These are phyloP conservation scores for Oreochromis mossambicus DNA, from an alignment of 2,797 vertebrate genomes.

Conservation along the genomic window DNA sequence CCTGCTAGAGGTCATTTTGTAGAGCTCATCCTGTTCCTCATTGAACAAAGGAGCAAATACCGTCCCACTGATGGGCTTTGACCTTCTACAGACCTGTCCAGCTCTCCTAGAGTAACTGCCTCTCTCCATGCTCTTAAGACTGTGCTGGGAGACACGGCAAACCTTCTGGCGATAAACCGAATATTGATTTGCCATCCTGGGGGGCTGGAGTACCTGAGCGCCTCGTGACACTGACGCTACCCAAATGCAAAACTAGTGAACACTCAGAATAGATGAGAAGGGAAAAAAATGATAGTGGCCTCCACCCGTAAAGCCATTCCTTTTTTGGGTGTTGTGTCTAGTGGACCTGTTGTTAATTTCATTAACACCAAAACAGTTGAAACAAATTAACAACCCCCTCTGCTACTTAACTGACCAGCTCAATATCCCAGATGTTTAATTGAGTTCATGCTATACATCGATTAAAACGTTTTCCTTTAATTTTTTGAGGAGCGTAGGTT, in stretches of 20 bases:
- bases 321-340: neutral
- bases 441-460: neutral
- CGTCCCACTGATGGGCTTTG: neutral
- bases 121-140: too few species aligned
- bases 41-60: neutral
- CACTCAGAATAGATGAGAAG: neutral
- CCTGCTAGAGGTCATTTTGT: neutral
- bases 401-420: neutral
- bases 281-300: neutral
- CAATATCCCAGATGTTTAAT: neutral
- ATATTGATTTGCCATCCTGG: neutral
- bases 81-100: neutral
- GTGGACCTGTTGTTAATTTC: neutral
- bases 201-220: neutral
- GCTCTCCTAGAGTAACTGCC: too few species aligned
- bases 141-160: neutral
- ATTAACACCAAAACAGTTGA: neutral
- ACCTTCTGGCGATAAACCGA: neutral
- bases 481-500: neutral
- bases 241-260: neutral
- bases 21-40: fast-evolving
- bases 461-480: neutral
- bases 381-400: neutral
- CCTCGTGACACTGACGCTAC: neutral
- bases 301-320: neutral